phyloP scores from a whole-genome alignment of 2,888 invertebrate genomes.

The Dicyrtomina minuta region DNA sequence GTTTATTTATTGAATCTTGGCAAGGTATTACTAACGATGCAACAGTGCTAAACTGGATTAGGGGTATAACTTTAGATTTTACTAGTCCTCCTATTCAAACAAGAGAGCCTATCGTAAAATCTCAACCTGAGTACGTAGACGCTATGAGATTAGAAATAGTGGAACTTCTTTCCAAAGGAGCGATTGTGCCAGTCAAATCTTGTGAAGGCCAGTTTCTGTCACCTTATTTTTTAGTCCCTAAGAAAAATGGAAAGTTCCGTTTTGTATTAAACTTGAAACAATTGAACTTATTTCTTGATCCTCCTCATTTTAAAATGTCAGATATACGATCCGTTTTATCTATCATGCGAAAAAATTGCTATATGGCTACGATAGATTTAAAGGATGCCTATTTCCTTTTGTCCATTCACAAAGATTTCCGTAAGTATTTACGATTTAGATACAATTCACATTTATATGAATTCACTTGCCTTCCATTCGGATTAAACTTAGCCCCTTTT shows the following conservation, averaged over 20 bases:
- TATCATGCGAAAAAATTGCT: background rate
- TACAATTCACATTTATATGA: conserved; percentile 3
- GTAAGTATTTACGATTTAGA: conserved; percentile 16
- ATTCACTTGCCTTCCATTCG: conserved; percentile 22
- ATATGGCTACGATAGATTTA: conserved; percentile 14
- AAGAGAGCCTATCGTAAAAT: too few species aligned
- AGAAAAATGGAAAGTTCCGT: conserved; percentile 7
- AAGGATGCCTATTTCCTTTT: conserved; percentile 21
- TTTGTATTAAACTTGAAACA: conserved; percentile 13
- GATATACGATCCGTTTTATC: conserved; percentile 15
- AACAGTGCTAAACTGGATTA: background rate
- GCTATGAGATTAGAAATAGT: background rate
- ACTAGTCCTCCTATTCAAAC: background rate
- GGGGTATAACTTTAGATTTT: conserved; percentile 5
- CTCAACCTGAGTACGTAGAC: background rate
- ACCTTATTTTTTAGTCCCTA: conserved; percentile 11
- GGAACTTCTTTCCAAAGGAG: background rate
- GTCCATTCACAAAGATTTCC: background rate
- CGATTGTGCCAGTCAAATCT: background rate
- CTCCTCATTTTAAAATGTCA: conserved; percentile 22
- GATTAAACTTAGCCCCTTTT: conserved; percentile 5
- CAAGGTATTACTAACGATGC: conserved; percentile 5
- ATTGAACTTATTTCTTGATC: conserved; percentile 5
- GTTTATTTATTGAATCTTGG: background rate
- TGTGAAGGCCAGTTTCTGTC: conserved; percentile 5